Evolutionary conservation across 1,140 invertebrate species (phyloP), one percentile per base, ranked within the genome.

Genomic region (Drosophila takahashii): DNA sequence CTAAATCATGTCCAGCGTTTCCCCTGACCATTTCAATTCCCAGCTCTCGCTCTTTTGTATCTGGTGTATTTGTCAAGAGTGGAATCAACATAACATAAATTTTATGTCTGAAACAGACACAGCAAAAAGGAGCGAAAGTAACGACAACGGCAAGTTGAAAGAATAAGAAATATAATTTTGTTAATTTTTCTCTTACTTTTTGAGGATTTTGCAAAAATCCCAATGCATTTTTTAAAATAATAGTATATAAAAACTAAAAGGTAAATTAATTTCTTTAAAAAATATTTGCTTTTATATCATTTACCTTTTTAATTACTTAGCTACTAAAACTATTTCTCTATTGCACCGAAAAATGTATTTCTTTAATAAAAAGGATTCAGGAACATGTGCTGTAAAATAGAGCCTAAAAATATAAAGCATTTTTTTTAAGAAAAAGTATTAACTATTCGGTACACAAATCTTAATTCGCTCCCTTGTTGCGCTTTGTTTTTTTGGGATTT

Each of bases 101-200:
- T 62, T 66, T 42, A 81, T 78, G 62, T 61, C 45, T 45, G 42
- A 34, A 42, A 60, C 78, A 66, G 47, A 61, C 27, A 37, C 27
- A 39, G 57, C 29, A 16, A 37, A 48, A 16, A n/a, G 7, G 3
- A 18, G n/a, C 34, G 10, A 9, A 34, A 36, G 16, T 4, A 29
- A n/a, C 0, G 44, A 13, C 1, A 34, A 32, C 13, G 26, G 29
- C 42, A 29, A 36, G 45, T n/a, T 81, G 72, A 56, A 77, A 70
- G 62, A 26, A 44, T 57, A 62, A 70, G 69, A 74, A 78, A 54
- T 75, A 81, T 81, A 70, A 83, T 81, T 81, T 81, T 61, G 47
- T 81, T 78, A 77, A 78, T 78, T 81, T 52, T 32, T 50, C 22
- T 48, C 15, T 56, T 44, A 39, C 52, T 56, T 26, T 42, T 27